phyloP scores from a whole-genome alignment of 1,140 invertebrate genomes.

The Doryteuthis pealeii region DNA sequence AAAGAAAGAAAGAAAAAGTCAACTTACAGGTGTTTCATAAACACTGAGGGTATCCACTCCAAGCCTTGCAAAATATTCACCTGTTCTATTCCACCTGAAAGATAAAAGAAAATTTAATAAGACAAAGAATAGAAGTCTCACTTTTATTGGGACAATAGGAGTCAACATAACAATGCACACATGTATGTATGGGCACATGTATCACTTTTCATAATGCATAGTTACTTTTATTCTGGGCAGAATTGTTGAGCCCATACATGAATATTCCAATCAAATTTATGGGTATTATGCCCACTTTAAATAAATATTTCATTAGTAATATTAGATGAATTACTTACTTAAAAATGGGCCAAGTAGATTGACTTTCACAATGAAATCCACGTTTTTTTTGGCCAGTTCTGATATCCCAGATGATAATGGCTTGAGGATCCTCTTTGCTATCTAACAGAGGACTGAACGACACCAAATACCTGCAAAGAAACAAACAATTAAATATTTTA shows the following conservation, averaged over 20 bases:
- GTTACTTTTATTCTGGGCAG: no score
- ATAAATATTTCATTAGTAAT: no score
- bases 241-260: no score
- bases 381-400: slow-evolving; percentile 87
- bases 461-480: slow-evolving; percentile 74
- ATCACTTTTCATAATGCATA: no score
- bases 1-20: no score
- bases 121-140: no score
- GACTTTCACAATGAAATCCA: slow-evolving; percentile 82
- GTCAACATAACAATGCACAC: no score
- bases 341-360: slow-evolving; percentile 84
- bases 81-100: slow-evolving; percentile 88
- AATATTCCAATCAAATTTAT: no score
- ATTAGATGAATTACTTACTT: slow-evolving; percentile 60
- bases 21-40: slow-evolving; percentile 77
- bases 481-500: no score
- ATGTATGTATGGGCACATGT: no score
- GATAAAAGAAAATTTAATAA: slow-evolving; percentile 7
- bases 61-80: slow-evolving; percentile 92
- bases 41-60: slow-evolving; percentile 75
- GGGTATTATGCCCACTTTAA: no score
- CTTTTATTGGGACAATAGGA: no score
- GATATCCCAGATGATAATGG: slow-evolving; percentile 79
- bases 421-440: slow-evolving; percentile 61
- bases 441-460: slow-evolving; percentile 83